Base-by-base conservation (phyloP, 2,888 invertebrate genomes). In the Cacoxenus indagator region DNA sequence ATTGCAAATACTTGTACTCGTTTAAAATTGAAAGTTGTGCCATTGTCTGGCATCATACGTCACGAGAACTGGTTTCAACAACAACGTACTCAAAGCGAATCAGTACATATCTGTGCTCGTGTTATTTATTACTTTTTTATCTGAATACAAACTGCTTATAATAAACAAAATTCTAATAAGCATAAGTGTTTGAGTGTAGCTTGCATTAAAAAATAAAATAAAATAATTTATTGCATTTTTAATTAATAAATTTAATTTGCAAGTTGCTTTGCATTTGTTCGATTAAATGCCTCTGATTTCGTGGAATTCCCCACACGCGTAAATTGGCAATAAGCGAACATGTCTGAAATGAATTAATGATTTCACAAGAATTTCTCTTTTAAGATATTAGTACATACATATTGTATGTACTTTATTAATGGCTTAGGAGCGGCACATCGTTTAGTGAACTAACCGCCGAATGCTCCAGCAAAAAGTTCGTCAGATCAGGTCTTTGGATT, bases 111-210 rank as follows among this genome's bases (percentile, higher is more conserved):
- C n/a, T n/a, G 48, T n/a, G 48, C 37, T 51, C 48, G 22, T 51
- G 59, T 31, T 11, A 31, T 31, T 31, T 31, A 59, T 59, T 59
- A 31, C 14, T 59, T 59, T 59, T 59, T 17, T 59, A 31, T 59
- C 59, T 59, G 19, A n/a, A 59, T 59, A 31, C 59, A 59, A 59
- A 59, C 31, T 59, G 54, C 6, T 24, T 14, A 37, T 14, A 37
- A 37, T 14, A 37, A 37, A 11, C 37, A 37, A n/a, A 37, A 14
- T 37, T 37, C 37, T 37, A 2, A 37, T 37, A 37, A 37, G 9
- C 8, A 37, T 37, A 37, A 37, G 14, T 37, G 37, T 14, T 37
- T 37, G 1, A 8, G 8, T 37, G 14, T 37, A 11, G 37, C 37
- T 37, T 37, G 37, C 37, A 37, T 37, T 37, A 37, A 37, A 14